Evolutionary conservation across 2,797 vertebrate species (phyloP), one percentile per base, ranked within the genome.

Genomic region (Crax fasciolata): DNA sequence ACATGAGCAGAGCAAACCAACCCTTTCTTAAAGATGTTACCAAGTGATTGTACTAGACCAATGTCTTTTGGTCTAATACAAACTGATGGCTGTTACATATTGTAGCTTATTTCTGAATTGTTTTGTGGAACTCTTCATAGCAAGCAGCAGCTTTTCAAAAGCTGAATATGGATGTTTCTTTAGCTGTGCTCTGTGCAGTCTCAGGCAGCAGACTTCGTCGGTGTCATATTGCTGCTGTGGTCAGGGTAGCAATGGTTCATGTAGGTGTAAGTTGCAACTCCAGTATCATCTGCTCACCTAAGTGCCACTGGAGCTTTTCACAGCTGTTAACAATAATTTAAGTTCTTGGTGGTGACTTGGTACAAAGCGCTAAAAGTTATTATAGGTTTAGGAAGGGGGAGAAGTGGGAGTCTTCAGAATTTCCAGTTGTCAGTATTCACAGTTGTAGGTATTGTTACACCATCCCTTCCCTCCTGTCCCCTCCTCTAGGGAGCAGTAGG

Each of bases 91-190:
- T 59, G 10, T 75, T 61, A 49, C 13, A 5, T 38, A 15, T 21
- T 58, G 57, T 8, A 48, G 12, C 32, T 38, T 15, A 75, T 28
- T 48, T 44, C 55, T 74, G 46, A 59, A 17, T 38, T 28, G 20
- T 59, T 39, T 48, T 38, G 6, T 24, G 44, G n/a, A 30, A 39
- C 44, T 61, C 19, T 48, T 32, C 19, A 9, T 59, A 73, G 43
- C 41, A 46, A 57, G 54, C 30, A 21, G 54, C 41, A 75, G 28
- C 19, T 59, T 61, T 49, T 10, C 21, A 61, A 16, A 59, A 23
- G 32, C 9, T 8, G 15, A 38, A 1, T 13, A 1, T 44, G 15
- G 4, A 0, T 57, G 10, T 78, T 70, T 35, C n/a, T 85, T 2
- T 14, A 9, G 4, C 35, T 24, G 75, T 84, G 27, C 35, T 76